Base-by-base conservation (phyloP, 2,113 vertebrate species). In the Alosa alosa region DNA sequence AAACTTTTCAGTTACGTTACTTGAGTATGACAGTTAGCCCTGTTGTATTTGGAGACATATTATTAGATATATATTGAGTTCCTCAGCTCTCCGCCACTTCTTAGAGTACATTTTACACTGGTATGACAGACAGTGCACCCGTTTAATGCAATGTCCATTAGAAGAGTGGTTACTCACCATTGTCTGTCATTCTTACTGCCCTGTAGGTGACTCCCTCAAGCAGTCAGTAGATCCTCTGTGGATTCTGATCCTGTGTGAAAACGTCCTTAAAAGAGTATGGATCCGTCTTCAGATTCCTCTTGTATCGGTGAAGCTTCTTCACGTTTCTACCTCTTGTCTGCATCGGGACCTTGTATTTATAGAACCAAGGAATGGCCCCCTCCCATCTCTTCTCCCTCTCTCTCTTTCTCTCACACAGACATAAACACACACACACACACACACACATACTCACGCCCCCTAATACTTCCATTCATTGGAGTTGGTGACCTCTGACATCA, bases 401-500 rank as follows among this genome's bases (percentile, higher is more conserved):
- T n/a, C 41, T 44, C 6, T 41, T 50, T 81, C 82, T 17, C 64
- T 11, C 82, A 39, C 82, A 55, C 82, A 82, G 55, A 84, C 17
- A 49, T 41, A 68, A 18, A 47, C 36, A 47, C 72, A 39, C 82
- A 47, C 86, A 88, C 46, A 47, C 86, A 88, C 46, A 85, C 81
- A 85, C 82, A 81, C 50, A 81, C 83, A 83, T 31, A 88, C 82
- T 57, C 81, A 84, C 78, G 50, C 86, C 82, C 84, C 85, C 83
- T 84, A 72, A 86, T 83, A 81, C 82, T 82, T 60, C 81, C 86
- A 86, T 81, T 22, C 10, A 1, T 6, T 81, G 10, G 44, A 50
- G 84, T 84, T 57, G 0, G n/a, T 89, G 88, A 93, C 88, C 92
- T 91, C 87, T 92, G 90, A 92, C 90, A 86, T 93, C 85, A 85